phyloP scores from a whole-genome alignment of 2,888 invertebrate genomes.

The Polyommatus icarus region DNA sequence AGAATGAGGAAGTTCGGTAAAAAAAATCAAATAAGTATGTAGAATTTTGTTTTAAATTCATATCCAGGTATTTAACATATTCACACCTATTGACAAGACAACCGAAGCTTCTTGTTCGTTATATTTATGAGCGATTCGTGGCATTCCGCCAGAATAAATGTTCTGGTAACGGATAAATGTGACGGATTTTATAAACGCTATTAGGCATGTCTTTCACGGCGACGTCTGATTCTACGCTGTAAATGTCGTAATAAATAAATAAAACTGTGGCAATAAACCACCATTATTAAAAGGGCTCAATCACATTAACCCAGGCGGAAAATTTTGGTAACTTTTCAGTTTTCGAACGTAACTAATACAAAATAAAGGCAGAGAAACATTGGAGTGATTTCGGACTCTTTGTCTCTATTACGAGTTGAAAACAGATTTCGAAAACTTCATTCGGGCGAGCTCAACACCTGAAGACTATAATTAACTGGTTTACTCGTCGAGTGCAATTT shows the following conservation, averaged over 20 bases:
- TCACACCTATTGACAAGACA: slow-evolving; percentile 19
- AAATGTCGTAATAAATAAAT: slow-evolving; percentile 27
- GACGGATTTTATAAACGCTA: slow-evolving; percentile 28
- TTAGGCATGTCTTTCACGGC: slow-evolving; percentile 25
- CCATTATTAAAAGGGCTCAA: slow-evolving; percentile 21
- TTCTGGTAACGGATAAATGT: slow-evolving; percentile 22
- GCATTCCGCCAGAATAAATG: slow-evolving; percentile 27
- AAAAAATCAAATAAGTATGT: background rate
- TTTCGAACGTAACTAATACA: background rate
- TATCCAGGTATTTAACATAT: slow-evolving; percentile 2
- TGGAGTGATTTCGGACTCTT: background rate
- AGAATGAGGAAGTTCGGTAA: too few species aligned
- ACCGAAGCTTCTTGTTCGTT: slow-evolving; percentile 18
- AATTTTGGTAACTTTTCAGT: slow-evolving; percentile 5
- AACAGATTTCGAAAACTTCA: background rate
- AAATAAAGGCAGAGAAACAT: background rate
- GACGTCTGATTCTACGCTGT: slow-evolving; percentile 25
- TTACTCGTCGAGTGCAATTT: slow-evolving; percentile 21
- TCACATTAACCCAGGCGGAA: slow-evolving; percentile 5
- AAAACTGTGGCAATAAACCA: background rate
- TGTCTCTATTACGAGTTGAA: background rate
- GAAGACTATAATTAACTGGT: slow-evolving; percentile 6
- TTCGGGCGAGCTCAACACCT: background rate
- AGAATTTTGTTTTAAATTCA: slow-evolving; percentile 14
- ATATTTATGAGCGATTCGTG: slow-evolving; percentile 27